Evolutionary conservation across 2,113 vertebrate species (phyloP), one percentile per base, ranked within the genome.

Genomic region (Microtus oregoni): DNA sequence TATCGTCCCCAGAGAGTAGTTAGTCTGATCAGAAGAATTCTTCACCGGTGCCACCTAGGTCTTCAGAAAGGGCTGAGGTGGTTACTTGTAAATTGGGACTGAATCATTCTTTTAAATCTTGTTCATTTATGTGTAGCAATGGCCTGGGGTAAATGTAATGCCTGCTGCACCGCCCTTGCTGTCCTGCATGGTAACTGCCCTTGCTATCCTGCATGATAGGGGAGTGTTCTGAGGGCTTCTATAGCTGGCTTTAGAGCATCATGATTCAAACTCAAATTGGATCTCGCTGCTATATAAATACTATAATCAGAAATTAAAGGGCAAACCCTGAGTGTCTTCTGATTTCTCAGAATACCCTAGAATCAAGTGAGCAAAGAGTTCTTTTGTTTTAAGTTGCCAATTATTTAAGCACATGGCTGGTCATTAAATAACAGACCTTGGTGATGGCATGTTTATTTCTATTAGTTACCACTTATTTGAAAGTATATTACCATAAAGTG

Each of bases 241-340:
- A 47, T 5, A 82, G 30, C 7, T 26, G 4, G 41, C 17, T 15
- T 67, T 52, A 78, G 68, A 38, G 11, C 41, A 58, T 90, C 78
- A 17, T 87, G 65, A 75, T 85, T 94, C 79, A 91, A 67, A 28
- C 5, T 15, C 63, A 35, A 47, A 92, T 83, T 81, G 9, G 70
- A 79, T 75, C 70, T 70, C 77, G 67, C 89, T 90, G 35, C 58
- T 92, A 63, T 68, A 20, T 72, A 79, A 96, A 65, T 90, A 30
- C 55, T 88, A n/a, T 77, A 75, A 81, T 89, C 52, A 89, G 22
- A 92, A 85, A 35, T 35, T 72, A 55, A 55, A 55, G 14, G 14
- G 0, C 14, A 55, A 55, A 55, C 14, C 0, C 52, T 15, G 14
- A 0, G 0, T 55, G 52, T 55, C 14, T 55, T 55, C 52, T 55